phyloP scores from a whole-genome alignment of 2,113 vertebrate species.

The Channa argus region DNA sequence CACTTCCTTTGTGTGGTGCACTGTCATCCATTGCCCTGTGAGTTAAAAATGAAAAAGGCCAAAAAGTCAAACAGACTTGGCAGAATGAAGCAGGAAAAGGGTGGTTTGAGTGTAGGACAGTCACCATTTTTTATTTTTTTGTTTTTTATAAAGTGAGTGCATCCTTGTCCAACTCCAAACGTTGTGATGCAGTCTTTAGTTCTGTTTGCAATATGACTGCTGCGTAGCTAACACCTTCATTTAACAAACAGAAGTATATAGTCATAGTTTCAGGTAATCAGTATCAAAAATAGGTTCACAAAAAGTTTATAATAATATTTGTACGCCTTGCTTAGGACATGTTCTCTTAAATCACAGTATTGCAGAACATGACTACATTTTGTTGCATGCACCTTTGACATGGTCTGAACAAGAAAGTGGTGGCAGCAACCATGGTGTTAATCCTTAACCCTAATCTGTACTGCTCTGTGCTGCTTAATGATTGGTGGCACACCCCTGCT shows the following conservation, averaged over 20 bases:
- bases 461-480: slow-evolving; percentile 62
- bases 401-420: slow-evolving; percentile 9
- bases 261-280: neutral
- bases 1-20: slow-evolving; percentile 29
- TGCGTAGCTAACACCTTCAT: neutral
- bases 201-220: slow-evolving; percentile 5
- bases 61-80: slow-evolving; percentile 15
- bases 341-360: slow-evolving; percentile 5
- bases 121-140: neutral
- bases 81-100: slow-evolving; percentile 17
- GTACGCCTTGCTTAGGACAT: neutral
- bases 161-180: too few species aligned
- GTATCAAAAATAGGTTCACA: neutral
- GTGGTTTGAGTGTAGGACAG: slow-evolving; percentile 3
- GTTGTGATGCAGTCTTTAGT: too few species aligned
- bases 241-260: too few species aligned
- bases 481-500: slow-evolving; percentile 57
- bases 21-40: slow-evolving; percentile 5
- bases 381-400: neutral
- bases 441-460: slow-evolving; percentile 36
- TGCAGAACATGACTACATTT: neutral
- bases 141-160: too few species aligned
- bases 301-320: neutral
- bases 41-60: slow-evolving; percentile 11
- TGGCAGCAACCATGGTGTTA: slow-evolving; percentile 32